These are phyloP conservation scores for Gastracanthus pulcherrimus DNA, from an alignment of 2,888 invertebrate genomes.

Conservation along the genomic window DNA sequence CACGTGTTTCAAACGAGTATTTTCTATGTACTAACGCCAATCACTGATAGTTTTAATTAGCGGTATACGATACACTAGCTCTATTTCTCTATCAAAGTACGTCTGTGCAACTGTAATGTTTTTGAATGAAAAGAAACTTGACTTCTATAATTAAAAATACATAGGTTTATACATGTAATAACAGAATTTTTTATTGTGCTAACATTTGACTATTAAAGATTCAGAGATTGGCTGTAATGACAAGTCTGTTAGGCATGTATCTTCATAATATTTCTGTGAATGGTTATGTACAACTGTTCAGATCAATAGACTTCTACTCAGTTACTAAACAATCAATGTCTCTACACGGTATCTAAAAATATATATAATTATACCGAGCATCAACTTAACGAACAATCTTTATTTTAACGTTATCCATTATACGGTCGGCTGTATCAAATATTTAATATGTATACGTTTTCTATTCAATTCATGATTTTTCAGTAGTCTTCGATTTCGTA, in stretches of 20 bases:
- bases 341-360: conserved; percentile 22
- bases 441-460: too few species aligned
- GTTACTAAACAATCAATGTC: conserved; percentile 19
- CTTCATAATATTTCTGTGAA: too few species aligned
- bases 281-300: background rate
- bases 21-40: background rate
- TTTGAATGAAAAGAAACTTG: too few species aligned
- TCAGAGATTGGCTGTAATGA: background rate
- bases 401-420: too few species aligned
- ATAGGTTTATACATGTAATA: too few species aligned
- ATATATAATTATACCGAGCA: background rate
- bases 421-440: too few species aligned
- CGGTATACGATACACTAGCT: background rate
- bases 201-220: background rate
- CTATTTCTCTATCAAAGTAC: background rate
- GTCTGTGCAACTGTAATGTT: too few species aligned
- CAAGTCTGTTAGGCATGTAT: too few species aligned
- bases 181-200: too few species aligned
- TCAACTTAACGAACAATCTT: background rate
- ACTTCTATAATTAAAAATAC: too few species aligned
- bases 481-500: too few species aligned
- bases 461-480: too few species aligned
- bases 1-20: background rate
- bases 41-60: background rate
- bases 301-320: background rate